Percentiles rank a stretch among this genome's conserved stretches.
phyloP scores from a whole-genome alignment of 2,797 vertebrate genomes.

The Enteromius unitaeniatus region DNA sequence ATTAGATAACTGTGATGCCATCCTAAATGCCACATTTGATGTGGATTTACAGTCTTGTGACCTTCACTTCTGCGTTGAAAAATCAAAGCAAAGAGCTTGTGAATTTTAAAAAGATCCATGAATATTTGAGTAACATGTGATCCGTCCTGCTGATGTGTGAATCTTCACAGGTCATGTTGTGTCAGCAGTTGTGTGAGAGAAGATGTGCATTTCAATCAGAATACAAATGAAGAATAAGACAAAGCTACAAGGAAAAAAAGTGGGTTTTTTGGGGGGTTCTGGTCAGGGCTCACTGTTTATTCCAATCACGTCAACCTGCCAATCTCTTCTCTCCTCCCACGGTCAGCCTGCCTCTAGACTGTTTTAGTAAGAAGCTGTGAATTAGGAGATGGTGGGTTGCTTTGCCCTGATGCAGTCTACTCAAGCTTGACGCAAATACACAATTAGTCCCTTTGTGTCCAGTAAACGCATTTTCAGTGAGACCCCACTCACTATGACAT shows the following conservation, averaged over 20 bases:
- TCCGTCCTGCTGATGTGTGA: constrained; percentile 44
- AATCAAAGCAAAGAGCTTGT: constrained; percentile 26
- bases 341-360: constrained; percentile 55
- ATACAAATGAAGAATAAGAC: constrained; percentile 41
- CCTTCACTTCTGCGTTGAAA: neutral
- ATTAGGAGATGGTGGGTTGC: constrained; percentile 53
- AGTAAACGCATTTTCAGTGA: constrained; percentile 30
- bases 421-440: constrained; percentile 44
- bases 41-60: constrained; percentile 12
- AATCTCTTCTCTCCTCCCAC: constrained; percentile 55
- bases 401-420: constrained; percentile 37
- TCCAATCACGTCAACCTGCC: constrained; percentile 50
- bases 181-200: constrained; percentile 44
- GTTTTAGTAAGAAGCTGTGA: constrained; percentile 60
- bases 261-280: neutral
- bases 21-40: neutral
- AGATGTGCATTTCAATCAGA: constrained; percentile 39
- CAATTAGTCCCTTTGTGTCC: constrained; percentile 15
- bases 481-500: constrained; percentile 11
- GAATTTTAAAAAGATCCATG: constrained; percentile 51
- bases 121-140: constrained; percentile 51
- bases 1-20: neutral
- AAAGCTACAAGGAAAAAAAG: constrained; percentile 21
- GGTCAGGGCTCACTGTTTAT: constrained; percentile 47
- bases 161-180: constrained; percentile 44